Evolutionary conservation across 2,888 invertebrate genomes (phyloP).

Genomic region (Agrypnus murinus): DNA sequence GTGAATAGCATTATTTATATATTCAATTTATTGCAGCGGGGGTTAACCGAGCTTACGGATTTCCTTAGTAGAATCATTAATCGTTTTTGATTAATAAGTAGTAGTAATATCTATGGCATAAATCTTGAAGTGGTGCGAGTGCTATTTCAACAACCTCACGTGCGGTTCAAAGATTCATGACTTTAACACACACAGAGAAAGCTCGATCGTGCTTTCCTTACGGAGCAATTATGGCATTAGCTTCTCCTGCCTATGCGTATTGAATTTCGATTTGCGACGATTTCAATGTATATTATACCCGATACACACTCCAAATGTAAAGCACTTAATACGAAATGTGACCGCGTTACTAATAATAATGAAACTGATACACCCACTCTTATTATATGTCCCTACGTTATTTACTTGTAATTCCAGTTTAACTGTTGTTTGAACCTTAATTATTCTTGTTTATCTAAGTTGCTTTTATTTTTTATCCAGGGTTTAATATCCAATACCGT

Average conservation of each 20-base stretch:
- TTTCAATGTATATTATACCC: constrained; percentile 58
- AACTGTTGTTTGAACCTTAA: constrained; percentile 23
- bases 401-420: constrained; percentile 30
- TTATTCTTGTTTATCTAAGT: constrained; percentile 18
- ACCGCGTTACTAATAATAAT: constrained; percentile 57
- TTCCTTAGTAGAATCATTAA: constrained; percentile 44
- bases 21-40: constrained; percentile 29
- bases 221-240: constrained; percentile 48
- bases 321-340: constrained; percentile 62
- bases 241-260: constrained; percentile 53
- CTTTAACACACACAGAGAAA: constrained; percentile 17
- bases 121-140: constrained; percentile 42
- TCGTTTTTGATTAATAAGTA: constrained; percentile 46
- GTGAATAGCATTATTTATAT: neutral
- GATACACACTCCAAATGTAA: constrained; percentile 58
- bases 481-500: neutral
- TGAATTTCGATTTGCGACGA: constrained; percentile 59
- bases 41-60: constrained; percentile 35
- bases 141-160: constrained; percentile 45
- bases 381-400: neutral
- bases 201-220: constrained; percentile 44
- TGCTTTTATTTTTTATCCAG: constrained; percentile 15
- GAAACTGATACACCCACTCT: constrained; percentile 35
- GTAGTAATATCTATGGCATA: constrained; percentile 43
- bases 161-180: constrained; percentile 48